Conservation (phyloP, 2,113 vertebrate genomes). For the Leptocoma aspasia region DNA sequence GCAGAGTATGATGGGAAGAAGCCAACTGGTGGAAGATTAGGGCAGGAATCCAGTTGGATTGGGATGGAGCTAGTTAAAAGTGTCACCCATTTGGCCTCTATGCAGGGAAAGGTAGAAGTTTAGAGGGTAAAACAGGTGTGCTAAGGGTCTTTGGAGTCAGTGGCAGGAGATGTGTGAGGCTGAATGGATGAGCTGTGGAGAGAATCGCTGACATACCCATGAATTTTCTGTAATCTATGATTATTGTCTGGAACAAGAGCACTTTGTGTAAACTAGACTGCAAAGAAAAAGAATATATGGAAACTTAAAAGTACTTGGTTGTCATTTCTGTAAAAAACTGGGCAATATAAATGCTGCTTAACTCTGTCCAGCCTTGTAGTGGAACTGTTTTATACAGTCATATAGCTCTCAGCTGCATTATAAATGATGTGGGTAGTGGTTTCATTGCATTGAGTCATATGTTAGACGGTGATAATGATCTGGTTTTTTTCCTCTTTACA, state of each 20-base stretch:
- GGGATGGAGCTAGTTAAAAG: background rate
- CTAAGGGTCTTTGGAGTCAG: background rate
- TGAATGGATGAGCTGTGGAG: background rate
- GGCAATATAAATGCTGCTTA: background rate
- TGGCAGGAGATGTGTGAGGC: background rate
- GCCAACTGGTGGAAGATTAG: background rate
- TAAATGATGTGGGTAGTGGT: background rate
- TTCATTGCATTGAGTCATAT: background rate
- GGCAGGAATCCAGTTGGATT: background rate
- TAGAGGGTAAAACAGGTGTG: background rate
- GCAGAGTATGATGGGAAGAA: background rate
- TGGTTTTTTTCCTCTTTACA: conserved; percentile 40
- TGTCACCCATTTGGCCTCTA: background rate
- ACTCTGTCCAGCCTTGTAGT: background rate
- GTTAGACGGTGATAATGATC: background rate
- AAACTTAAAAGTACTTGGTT: background rate
- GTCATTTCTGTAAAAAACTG: background rate
- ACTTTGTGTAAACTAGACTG: background rate
- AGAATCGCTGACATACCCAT: background rate
- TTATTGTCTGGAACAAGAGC: background rate
- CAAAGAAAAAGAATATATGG: background rate
- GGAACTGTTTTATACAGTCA: background rate
- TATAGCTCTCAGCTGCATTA: background rate
- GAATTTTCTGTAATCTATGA: background rate
- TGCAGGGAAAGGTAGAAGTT: background rate